These are phyloP conservation scores for Rhogogaster chlorosoma DNA, from an alignment of 2,888 invertebrate species.

Conservation along the genomic window DNA sequence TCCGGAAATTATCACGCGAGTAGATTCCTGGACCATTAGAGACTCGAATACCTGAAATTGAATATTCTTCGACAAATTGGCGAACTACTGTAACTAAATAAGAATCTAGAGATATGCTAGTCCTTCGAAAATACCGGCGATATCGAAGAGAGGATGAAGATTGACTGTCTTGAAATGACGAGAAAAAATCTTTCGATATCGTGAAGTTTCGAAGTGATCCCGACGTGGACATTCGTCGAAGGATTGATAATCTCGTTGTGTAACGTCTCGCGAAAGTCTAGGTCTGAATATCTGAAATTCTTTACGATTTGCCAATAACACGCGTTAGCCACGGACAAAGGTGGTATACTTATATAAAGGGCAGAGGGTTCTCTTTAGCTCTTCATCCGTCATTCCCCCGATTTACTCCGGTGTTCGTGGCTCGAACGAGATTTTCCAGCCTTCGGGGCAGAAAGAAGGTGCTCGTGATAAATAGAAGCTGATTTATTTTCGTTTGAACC, in stretches of 20 bases:
- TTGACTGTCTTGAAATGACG: no score
- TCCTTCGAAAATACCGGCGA: no score
- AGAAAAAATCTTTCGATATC: neutral
- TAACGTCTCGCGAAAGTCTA: neutral
- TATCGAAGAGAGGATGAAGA: neutral
- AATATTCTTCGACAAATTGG: neutral
- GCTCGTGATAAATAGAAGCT: conserved; percentile 49
- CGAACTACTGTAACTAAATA: no score
- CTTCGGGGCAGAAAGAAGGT: conserved; percentile 42
- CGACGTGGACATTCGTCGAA: neutral
- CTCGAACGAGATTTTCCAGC: conserved; percentile 39
- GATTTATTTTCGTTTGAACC: conserved; percentile 45
- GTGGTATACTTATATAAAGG: conserved; percentile 32
- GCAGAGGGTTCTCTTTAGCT: conserved; percentile 40
- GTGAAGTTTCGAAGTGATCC: neutral
- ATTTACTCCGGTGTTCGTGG: conserved; percentile 38
- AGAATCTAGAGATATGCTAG: no score
- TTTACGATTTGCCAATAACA: conserved; percentile 40
- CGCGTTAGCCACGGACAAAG: conserved; percentile 41
- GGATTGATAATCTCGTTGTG: neutral
- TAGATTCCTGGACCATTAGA: neutral
- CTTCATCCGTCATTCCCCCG: conserved; percentile 47
- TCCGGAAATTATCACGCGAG: neutral
- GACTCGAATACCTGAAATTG: neutral
- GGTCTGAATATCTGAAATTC: neutral